A percentile compares a stretch with the other conserved stretches of the same genome.
These are phyloP conservation scores for Pantherophis guttatus DNA, from an alignment of 2,113 vertebrate genomes.

Conservation along the genomic window DNA sequence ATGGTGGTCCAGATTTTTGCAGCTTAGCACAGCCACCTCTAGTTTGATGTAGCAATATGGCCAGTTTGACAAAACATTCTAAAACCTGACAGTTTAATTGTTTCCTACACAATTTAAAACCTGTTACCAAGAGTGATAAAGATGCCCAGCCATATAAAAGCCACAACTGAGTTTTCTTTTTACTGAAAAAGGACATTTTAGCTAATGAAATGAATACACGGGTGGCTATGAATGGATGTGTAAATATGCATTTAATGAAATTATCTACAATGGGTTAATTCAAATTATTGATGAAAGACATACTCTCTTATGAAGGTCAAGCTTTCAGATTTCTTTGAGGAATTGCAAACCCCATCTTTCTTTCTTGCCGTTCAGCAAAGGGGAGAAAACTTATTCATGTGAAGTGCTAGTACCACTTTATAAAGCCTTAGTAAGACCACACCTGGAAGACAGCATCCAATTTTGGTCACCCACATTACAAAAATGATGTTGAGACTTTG, in stretches of 20 bases:
- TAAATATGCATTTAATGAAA: neutral
- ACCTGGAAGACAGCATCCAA: no score
- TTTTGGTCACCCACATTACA: no score
- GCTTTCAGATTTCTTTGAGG: neutral
- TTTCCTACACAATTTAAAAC: neutral
- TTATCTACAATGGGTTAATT: neutral
- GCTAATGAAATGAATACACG: neutral
- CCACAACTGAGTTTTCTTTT: neutral
- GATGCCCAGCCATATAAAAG: neutral
- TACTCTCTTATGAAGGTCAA: neutral
- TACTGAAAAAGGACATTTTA: neutral
- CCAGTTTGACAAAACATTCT: neutral
- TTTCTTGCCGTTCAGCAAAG: neutral
- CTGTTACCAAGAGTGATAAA: neutral
- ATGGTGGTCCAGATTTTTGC: neutral
- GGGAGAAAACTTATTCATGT: neutral
- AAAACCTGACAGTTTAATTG: neutral
- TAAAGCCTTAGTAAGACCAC: no score
- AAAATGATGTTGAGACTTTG: no score
- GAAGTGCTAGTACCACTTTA: no score
- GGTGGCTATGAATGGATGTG: neutral
- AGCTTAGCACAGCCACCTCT: neutral
- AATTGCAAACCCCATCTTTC: neutral
- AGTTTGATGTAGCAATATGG: neutral
- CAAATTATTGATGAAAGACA: neutral